Evolutionary conservation across 2,888 invertebrate species (phyloP), one percentile per base, ranked within the genome.

Genomic region (Mylabris sibirica): DNA sequence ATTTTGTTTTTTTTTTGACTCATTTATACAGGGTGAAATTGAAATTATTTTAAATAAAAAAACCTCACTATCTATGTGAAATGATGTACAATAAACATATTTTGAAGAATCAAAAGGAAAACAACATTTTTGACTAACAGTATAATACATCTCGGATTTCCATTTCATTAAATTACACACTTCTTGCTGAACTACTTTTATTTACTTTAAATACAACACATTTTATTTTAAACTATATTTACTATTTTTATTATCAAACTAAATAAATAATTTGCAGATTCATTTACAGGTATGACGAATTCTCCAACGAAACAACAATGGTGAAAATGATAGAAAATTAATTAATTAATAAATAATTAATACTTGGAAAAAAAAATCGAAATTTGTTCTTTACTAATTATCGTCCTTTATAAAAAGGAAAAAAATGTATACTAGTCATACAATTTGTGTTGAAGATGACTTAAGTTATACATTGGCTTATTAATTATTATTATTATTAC

Each of bases 301-400:
- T 78, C 80, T 61, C 80, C 80, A 69, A 72, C 77, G 66, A 77
- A 78, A 59, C 74, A 76, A 35, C 76, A 77, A 67, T 74, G 76
- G 74, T 78, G 77, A 74, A 61, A 67, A 70, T 69, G 71, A 67
- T 67, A 66, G 64, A 65, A 30, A 73, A 73, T 68, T 71, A 74
- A 71, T 74, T 68, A 71, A 34, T 8, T 30, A 65, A 65, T n/a
- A 73, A 73, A 69, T 71, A 73, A 71, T 74, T 68, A 70, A 34
- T 3, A 24, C 11, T 60, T 11, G 35, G 35, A n/a, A 41, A 41
- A 60, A 74, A 68, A 69, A 69, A 38, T 71, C 61, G 59, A 64
- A 67, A 63, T 65, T 73, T 68, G 9, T 34, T 35, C n/a, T n/a
- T n/a, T n/a, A n/a, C n/a, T 14, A 69, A 65, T 73, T 71, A 65